Percentiles rank a stretch among this genome's conserved stretches.
Evolutionary conservation across 2,888 invertebrate species (phyloP).

Genomic region (Marasmarcha lunaedactyla): DNA sequence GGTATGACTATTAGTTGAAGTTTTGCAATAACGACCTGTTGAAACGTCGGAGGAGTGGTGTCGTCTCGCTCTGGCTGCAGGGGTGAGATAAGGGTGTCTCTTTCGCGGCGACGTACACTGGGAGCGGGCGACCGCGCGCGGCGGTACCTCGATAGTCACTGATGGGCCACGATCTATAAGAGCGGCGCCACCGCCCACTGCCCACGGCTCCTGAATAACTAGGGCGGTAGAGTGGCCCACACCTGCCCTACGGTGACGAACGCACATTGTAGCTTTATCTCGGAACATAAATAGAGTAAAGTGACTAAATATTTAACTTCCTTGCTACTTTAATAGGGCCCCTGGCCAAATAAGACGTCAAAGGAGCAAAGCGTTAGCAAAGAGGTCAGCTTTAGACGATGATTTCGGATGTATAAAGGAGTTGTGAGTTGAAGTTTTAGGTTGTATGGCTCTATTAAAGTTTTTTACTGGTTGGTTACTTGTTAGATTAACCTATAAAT

Average conservation of each 20-base stretch:
- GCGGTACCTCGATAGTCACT: conserved; percentile 52
- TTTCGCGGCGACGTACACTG: conserved; percentile 17
- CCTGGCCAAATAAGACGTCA: too few species aligned
- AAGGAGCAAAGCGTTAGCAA: too few species aligned
- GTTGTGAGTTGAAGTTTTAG: too few species aligned
- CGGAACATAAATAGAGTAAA: too few species aligned
- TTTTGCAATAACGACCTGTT: conserved; percentile 65
- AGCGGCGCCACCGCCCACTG: conserved; percentile 33
- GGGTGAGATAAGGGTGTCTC: conserved; percentile 11
- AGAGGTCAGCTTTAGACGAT: too few species aligned
- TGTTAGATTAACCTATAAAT: too few species aligned
- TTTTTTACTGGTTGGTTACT: too few species aligned
- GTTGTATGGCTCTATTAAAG: too few species aligned
- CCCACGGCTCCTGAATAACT: conserved; percentile 39
- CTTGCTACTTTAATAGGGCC: too few species aligned
- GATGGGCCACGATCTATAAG: conserved; percentile 58
- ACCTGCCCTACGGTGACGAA: conserved; percentile 1
- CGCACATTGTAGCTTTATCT: not conserved
- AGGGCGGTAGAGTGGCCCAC: too few species aligned
- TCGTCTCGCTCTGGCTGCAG: conserved; percentile 33
- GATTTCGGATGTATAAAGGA: too few species aligned
- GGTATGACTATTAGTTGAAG: conserved; percentile 56
- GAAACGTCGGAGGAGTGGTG: conserved; percentile 38
- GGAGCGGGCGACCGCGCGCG: conserved; percentile 48
- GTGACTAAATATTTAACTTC: too few species aligned